A percentile compares a stretch with the other conserved stretches of the same genome.
Evolutionary conservation across 2,888 invertebrate species (phyloP).

Genomic region (Cinara cedri): DNA sequence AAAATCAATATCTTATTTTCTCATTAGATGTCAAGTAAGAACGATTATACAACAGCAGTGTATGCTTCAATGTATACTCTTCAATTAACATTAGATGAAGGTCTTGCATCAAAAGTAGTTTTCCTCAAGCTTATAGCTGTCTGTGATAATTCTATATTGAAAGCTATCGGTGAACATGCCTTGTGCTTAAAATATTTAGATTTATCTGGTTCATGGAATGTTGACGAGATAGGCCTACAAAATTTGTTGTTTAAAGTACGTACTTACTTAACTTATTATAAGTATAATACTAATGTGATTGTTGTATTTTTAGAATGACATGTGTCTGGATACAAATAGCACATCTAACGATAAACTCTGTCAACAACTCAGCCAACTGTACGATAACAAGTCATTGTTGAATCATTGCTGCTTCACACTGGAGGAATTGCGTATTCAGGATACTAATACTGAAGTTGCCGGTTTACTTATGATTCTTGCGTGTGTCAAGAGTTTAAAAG

Average conservation of each 20-base stretch:
- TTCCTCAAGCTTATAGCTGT: conserved; percentile 60
- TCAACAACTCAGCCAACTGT: conserved; percentile 22
- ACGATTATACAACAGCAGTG: conserved; percentile 39
- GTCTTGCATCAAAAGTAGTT: conserved; percentile 60
- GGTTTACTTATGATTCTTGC: conserved; percentile 61
- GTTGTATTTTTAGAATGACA: conserved; percentile 15
- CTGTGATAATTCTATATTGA: conserved; percentile 61
- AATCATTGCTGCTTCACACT: conserved; percentile 61
- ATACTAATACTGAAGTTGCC: conserved; percentile 61
- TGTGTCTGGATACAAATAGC: conserved; percentile 25
- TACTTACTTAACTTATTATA: not conserved
- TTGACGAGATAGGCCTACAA: conserved; percentile 61
- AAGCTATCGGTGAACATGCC: conserved; percentile 60
- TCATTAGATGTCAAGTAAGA: conserved; percentile 48
- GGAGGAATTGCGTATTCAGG: conserved; percentile 61
- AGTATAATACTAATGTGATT: not conserved
- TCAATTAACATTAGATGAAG: conserved; percentile 59
- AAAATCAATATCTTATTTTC: conserved; percentile 11
- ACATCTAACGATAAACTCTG: conserved; percentile 34
- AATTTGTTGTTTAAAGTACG: conserved; percentile 60
- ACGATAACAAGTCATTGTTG: conserved; percentile 46
- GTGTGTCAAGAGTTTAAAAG: conserved; percentile 61
- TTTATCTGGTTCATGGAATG: conserved; percentile 61
- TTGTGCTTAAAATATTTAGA: conserved; percentile 61
- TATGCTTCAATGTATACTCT: conserved; percentile 40